Percentiles rank a stretch among this genome's conserved stretches.
Conservation (phyloP, 2,113 vertebrate genomes). For the Spheniscus mendiculus region DNA sequence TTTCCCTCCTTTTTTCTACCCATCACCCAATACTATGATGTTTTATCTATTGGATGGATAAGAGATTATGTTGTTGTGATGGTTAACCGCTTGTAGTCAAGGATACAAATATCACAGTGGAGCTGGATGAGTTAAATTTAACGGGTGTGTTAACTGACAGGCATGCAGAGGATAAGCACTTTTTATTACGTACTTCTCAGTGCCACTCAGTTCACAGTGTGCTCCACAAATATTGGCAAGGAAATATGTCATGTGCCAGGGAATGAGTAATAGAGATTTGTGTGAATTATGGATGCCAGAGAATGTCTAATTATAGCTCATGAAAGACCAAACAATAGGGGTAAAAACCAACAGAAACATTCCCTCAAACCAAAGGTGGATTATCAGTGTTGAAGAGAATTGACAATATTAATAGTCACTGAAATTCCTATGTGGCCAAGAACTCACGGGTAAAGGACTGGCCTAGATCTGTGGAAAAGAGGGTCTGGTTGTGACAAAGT, state of each 20-base stretch:
- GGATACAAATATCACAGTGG: background rate
- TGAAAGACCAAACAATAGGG: slow-evolving; percentile 2
- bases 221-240: slow-evolving; percentile 46
- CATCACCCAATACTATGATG: background rate
- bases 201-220: slow-evolving; percentile 5
- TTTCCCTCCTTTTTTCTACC: background rate
- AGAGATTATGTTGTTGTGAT: background rate
- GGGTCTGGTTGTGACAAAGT: background rate
- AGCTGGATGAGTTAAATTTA: slow-evolving; percentile 4
- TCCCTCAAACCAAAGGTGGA: background rate
- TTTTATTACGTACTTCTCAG: background rate
- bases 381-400: background rate
- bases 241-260: slow-evolving; percentile 43
- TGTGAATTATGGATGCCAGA: slow-evolving; percentile 30
- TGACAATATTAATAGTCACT: background rate
- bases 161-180: background rate
- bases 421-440: background rate
- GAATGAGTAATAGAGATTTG: slow-evolving; percentile 56
- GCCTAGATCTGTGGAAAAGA: background rate
- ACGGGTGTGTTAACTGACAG: background rate
- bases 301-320: slow-evolving; percentile 46
- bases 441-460: background rate
- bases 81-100: background rate
- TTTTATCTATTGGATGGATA: background rate
- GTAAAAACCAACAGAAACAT: background rate